A percentile compares a stretch with the other conserved stretches of the same genome.
phyloP scores from a whole-genome alignment of 2,113 vertebrate species.

The Tyrannus savana region DNA sequence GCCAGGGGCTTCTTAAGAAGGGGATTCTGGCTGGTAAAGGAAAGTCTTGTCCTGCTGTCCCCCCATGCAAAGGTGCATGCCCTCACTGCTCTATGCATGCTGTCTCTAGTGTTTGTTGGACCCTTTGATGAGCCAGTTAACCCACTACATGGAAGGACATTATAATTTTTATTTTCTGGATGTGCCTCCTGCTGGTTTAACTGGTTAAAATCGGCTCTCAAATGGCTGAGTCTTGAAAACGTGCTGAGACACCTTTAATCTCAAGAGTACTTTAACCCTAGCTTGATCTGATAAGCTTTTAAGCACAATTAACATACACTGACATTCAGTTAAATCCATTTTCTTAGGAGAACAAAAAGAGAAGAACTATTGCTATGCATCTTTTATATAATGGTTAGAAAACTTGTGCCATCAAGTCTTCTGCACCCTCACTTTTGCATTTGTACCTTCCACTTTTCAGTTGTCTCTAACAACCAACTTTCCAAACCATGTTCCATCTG shows the following conservation, averaged over 20 bases:
- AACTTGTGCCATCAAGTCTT: background rate
- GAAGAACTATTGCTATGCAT: background rate
- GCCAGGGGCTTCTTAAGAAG: background rate
- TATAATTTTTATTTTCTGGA: background rate
- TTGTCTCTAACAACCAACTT: background rate
- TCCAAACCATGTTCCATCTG: background rate
- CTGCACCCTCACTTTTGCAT: background rate
- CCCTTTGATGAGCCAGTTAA: background rate
- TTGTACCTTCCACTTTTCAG: background rate
- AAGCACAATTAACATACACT: background rate
- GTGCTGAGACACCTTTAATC: background rate
- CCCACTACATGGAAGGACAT: background rate
- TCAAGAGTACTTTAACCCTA: background rate
- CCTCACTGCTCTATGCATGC: background rate
- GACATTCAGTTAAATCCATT: background rate
- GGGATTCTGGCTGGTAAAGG: background rate
- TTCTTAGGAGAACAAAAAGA: background rate
- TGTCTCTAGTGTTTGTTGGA: background rate
- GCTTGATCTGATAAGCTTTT: background rate
- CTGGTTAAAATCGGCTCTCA: background rate
- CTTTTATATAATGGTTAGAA: background rate
- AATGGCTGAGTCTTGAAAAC: background rate
- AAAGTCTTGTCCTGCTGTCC: background rate
- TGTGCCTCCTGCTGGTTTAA: background rate
- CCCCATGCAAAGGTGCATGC: rapidly evolving